Percentiles rank a stretch among this genome's conserved stretches.
Evolutionary conservation across 2,888 invertebrate genomes (phyloP).

Genomic region (Timema cristinae): DNA sequence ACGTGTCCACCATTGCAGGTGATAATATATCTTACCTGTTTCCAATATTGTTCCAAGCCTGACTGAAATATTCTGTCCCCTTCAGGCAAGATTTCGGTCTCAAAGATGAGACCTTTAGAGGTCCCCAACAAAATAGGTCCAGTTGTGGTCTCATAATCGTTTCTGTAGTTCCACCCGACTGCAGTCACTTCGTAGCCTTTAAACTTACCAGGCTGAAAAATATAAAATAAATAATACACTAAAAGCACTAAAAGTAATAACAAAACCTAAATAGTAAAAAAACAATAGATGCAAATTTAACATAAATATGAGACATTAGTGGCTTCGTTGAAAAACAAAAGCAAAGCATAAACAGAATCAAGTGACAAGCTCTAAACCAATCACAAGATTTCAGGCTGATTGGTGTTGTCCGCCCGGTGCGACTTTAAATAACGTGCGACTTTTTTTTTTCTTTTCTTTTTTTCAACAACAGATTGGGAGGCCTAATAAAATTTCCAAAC

Average conservation of each 20-base stretch:
- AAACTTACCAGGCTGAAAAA: slow-evolving; percentile 53
- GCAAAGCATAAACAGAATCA: no score
- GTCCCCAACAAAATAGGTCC: slow-evolving; percentile 87
- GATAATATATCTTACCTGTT: slow-evolving; percentile 60
- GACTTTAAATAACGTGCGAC: no score
- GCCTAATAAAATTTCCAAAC: no score
- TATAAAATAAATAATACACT: slow-evolving; percentile 19
- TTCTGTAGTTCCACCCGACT: slow-evolving; percentile 82
- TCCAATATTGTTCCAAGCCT: slow-evolving; percentile 72
- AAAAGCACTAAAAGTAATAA: not conserved
- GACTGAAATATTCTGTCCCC: slow-evolving; percentile 80
- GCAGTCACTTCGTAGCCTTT: slow-evolving; percentile 79
- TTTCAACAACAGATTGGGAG: no score
- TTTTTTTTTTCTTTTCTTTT: no score
- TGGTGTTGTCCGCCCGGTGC: no score
- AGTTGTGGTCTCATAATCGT: slow-evolving; percentile 64
- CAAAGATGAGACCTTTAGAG: slow-evolving; percentile 83
- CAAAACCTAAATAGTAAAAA: not conserved
- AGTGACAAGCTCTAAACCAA: no score
- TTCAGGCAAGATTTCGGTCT: slow-evolving; percentile 78
- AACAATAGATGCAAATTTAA: not conserved
- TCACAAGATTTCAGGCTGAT: no score
- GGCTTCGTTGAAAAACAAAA: no score
- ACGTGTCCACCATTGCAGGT: no score
- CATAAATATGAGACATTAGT: no score